A percentile compares a stretch with the other conserved stretches of the same genome.
phyloP scores from a whole-genome alignment of 2,797 vertebrate species.

The Megalops cyprinoides region DNA sequence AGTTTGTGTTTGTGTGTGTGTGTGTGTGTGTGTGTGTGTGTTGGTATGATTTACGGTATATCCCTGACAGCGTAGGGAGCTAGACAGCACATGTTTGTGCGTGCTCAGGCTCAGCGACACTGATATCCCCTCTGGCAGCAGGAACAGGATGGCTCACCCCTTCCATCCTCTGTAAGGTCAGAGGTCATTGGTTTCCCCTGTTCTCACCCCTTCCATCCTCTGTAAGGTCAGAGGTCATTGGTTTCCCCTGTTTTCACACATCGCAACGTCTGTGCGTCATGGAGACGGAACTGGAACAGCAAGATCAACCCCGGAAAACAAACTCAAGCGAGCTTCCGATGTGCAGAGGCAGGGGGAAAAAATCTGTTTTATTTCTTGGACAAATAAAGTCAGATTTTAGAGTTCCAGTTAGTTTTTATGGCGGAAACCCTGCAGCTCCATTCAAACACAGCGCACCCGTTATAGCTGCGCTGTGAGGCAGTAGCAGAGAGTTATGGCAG shows the following conservation, averaged over 20 bases:
- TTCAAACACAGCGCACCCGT: background rate
- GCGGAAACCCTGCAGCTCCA: background rate
- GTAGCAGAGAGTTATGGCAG: background rate
- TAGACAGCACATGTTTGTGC: background rate
- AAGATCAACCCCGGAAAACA: background rate
- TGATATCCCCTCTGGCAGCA: background rate
- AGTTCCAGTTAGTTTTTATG: conserved; percentile 6
- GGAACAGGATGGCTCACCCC: background rate
- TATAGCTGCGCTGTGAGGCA: background rate
- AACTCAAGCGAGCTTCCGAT: background rate
- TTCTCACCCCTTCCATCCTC: conserved; percentile 3
- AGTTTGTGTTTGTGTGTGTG: background rate
- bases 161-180: conserved; percentile 8
- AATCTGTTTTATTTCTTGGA: background rate
- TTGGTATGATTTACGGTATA: background rate
- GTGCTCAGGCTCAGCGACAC: background rate
- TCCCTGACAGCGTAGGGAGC: background rate
- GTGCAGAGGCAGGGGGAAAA: background rate
- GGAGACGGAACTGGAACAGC: background rate
- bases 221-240: background rate
- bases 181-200: background rate
- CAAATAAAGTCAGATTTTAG: no score
- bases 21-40: background rate
- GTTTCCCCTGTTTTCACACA: background rate
- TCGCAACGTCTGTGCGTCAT: background rate